These are phyloP conservation scores for Arrhopalites spinosus DNA, from an alignment of 2,888 invertebrate genomes.

Conservation along the genomic window DNA sequence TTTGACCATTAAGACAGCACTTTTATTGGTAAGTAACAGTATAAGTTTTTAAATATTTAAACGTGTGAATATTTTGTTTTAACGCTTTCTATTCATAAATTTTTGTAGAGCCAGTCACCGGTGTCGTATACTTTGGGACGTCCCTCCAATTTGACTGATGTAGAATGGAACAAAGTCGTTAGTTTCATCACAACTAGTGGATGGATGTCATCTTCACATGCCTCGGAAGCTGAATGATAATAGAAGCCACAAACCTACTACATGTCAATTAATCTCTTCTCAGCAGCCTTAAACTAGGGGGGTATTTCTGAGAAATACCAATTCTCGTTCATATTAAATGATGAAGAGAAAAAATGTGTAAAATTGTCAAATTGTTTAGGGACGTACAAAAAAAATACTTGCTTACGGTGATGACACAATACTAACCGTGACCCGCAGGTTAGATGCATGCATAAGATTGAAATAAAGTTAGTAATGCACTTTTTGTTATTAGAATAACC, in stretches of 20 bases:
- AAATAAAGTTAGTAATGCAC: neutral
- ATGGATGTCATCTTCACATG: slow-evolving; percentile 62
- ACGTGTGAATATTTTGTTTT: neutral
- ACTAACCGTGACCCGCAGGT: neutral
- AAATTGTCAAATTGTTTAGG: slow-evolving; percentile 2
- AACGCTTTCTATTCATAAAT: neutral
- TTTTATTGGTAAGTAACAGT: slow-evolving; percentile 69
- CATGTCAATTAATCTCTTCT: too few species aligned
- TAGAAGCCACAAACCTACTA: too few species aligned
- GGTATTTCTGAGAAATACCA: too few species aligned
- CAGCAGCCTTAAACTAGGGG: too few species aligned
- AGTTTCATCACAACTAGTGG: slow-evolving; percentile 66
- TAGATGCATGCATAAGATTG: neutral
- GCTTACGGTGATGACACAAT: neutral
- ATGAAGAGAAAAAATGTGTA: neutral
- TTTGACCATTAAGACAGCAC: slow-evolving; percentile 83
- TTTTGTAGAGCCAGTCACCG: slow-evolving; percentile 27
- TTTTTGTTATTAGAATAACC: neutral
- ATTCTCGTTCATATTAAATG: too few species aligned
- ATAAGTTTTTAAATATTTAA: slow-evolving; percentile 7
- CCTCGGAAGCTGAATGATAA: slow-evolving; percentile 32
- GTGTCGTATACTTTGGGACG: slow-evolving; percentile 16
- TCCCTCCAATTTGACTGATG: slow-evolving; percentile 27
- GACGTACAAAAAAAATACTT: too few species aligned
- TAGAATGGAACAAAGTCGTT: slow-evolving; percentile 62